Base-by-base conservation (phyloP, 2,113 vertebrate genomes). In the Aptenodytes forsteri region DNA sequence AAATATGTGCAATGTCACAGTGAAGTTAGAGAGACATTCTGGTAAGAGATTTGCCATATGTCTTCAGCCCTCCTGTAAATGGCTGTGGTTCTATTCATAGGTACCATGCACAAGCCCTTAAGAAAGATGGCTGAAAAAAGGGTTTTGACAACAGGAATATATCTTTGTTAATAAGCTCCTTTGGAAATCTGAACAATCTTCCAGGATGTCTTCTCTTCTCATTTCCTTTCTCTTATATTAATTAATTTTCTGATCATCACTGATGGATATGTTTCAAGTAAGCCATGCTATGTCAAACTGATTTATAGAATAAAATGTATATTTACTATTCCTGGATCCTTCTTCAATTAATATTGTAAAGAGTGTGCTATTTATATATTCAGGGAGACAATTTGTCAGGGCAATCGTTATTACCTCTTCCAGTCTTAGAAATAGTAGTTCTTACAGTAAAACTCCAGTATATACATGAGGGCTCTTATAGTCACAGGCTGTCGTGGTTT, bases 221-320 rank as follows among this genome's bases (percentile, higher is more conserved):
- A 70, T 96, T 96, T 87, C 42, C 67, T 73, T 94, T 91, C 38
- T 82, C 23, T 47, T 46, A 25, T 72, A 78, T 91, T 92, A 98
- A 98, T 96, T 97, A 97, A 84, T 96, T 91, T 96, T 92, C 52
- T 71, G 54, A 93, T 97, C 75, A 50, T 46, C 55, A 44, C 27
- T 94, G 92, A 95, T 95, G 62, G 89, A 87, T 97, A 96, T 77
- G 32, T 97, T 97, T 98, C 92, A 95, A 75, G 64, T 75, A 87
- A 97, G 86, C 71, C 55, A 80, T 46, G 80, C 52, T 58, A 56
- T 56, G 84, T 84, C 97, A 97, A 95, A 80, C 67, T 95, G 97
- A 98, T 97, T 97, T 97, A 96, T 96, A 90, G 91, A 97, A 93
- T 91, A 87, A 85, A 96, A 96, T 56, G 15, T 67, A 34, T 96